Percentiles rank a stretch among this genome's conserved stretches.
phyloP scores from a whole-genome alignment of 2,797 vertebrate genomes.

The Limosa lapponica region DNA sequence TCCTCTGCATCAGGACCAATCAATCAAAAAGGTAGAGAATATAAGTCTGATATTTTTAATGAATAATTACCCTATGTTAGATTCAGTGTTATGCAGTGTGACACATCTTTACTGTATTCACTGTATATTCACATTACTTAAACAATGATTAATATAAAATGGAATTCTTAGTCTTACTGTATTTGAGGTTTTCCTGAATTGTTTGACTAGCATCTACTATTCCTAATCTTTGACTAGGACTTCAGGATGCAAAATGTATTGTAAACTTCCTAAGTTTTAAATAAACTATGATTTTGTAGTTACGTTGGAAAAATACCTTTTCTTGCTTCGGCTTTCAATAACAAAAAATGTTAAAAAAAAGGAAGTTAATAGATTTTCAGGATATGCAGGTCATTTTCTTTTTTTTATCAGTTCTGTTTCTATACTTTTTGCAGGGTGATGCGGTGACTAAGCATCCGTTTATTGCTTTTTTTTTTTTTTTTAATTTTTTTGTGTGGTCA shows the following conservation, averaged over 20 bases:
- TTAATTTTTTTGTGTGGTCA: not conserved
- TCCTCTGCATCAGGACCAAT: not conserved
- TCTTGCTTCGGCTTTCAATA: not conserved
- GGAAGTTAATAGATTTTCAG: not conserved
- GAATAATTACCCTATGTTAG: not conserved
- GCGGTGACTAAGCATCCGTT: not conserved
- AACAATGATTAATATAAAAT: not conserved
- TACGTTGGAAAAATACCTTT: not conserved
- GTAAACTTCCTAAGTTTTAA: not conserved
- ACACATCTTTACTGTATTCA: not conserved
- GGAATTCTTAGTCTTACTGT: not conserved
- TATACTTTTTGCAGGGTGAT: not conserved
- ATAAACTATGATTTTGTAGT: not conserved
- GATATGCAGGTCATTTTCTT: not conserved
- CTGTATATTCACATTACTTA: not conserved
- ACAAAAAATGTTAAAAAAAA: not conserved
- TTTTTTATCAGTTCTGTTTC: not conserved
- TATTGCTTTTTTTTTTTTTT: not conserved
- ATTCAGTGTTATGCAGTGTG: not conserved
- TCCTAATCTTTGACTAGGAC: not conserved
- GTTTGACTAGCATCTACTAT: not conserved
- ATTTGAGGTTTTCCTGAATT: not conserved
- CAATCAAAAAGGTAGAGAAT: not conserved
- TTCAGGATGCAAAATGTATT: not conserved
- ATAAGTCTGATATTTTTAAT: not conserved